Percentiles rank a stretch among this genome's conserved stretches.
Conservation (phyloP, 2,113 vertebrate genomes). For the Myodes glareolus region DNA sequence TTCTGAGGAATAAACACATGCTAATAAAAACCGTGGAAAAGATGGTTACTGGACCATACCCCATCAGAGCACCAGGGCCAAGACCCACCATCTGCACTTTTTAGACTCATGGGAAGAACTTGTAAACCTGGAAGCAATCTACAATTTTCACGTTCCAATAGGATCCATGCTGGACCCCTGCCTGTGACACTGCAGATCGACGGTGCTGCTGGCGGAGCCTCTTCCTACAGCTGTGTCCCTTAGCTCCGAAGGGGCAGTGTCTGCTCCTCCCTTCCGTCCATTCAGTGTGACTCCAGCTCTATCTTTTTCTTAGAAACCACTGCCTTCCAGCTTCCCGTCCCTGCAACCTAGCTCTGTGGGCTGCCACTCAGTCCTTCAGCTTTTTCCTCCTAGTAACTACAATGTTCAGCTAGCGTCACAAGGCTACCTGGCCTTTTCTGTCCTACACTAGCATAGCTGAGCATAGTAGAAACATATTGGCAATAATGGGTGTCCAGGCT, state of each 20-base stretch:
- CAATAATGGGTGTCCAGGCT: not conserved
- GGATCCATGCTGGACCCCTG: not conserved
- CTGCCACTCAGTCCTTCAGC: not conserved
- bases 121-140: not conserved
- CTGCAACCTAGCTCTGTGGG: too few relatives aligned
- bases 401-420: not conserved
- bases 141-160: not conserved
- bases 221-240: not conserved
- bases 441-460: too few relatives aligned
- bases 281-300: not conserved
- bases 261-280: not conserved
- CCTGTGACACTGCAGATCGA: not conserved
- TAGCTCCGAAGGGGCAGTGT: rapidly evolving
- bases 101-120: not conserved
- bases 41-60: not conserved
- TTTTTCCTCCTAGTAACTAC: not conserved
- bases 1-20: not conserved
- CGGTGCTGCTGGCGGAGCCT: not conserved
- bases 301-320: not conserved
- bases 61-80: not conserved
- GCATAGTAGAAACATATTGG: too few relatives aligned
- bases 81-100: not conserved
- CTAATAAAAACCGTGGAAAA: not conserved
- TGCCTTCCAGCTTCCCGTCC: not conserved
- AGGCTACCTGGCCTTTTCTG: not conserved